These are phyloP conservation scores for Heliconius hortense DNA, from an alignment of 2,888 invertebrate genomes.

Conservation along the genomic window DNA sequence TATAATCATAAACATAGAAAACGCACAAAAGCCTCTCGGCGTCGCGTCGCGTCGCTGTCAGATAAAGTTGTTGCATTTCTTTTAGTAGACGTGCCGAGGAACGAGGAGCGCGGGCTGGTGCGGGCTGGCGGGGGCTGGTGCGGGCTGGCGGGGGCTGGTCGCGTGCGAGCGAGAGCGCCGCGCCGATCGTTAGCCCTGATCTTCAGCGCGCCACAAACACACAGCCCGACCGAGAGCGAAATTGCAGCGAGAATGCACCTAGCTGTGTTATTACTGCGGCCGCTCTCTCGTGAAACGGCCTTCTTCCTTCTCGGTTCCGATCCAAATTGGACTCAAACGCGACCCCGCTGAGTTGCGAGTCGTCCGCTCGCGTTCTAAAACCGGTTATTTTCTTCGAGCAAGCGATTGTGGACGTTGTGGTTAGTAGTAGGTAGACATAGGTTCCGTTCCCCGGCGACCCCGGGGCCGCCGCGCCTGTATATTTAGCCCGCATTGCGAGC, in stretches of 20 bases:
- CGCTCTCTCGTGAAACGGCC: slow-evolving; percentile 67
- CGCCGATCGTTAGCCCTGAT: slow-evolving; percentile 82
- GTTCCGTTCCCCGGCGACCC: slow-evolving; percentile 61
- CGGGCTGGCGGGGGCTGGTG: slow-evolving; percentile 61
- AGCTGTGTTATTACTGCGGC: slow-evolving; percentile 77
- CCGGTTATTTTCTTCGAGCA: slow-evolving; percentile 73
- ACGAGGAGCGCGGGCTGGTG: slow-evolving; percentile 44
- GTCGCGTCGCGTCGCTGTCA: slow-evolving; percentile 76
- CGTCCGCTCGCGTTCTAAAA: slow-evolving; percentile 52
- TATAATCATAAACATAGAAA: slow-evolving; percentile 81
- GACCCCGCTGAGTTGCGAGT: slow-evolving; percentile 53
- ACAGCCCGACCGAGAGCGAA: slow-evolving; percentile 82
- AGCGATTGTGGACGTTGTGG: slow-evolving; percentile 75
- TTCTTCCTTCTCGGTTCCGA: slow-evolving; percentile 52
- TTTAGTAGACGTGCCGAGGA: slow-evolving; percentile 66
- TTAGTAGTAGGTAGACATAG: slow-evolving; percentile 61
- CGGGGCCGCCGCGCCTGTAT: slow-evolving; percentile 68
- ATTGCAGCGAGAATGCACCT: slow-evolving; percentile 82
- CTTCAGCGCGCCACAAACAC: slow-evolving; percentile 82
- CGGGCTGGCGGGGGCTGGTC: slow-evolving; percentile 42
- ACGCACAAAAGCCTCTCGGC: slow-evolving; percentile 81
- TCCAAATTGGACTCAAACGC: slow-evolving; percentile 52
- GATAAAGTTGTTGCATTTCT: slow-evolving; percentile 81
- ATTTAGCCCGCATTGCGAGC: slow-evolving; percentile 80
- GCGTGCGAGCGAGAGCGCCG: slow-evolving; percentile 64